Evolutionary conservation across 2,113 vertebrate genomes (phyloP).

Genomic region (Philantomba maxwellii): DNA sequence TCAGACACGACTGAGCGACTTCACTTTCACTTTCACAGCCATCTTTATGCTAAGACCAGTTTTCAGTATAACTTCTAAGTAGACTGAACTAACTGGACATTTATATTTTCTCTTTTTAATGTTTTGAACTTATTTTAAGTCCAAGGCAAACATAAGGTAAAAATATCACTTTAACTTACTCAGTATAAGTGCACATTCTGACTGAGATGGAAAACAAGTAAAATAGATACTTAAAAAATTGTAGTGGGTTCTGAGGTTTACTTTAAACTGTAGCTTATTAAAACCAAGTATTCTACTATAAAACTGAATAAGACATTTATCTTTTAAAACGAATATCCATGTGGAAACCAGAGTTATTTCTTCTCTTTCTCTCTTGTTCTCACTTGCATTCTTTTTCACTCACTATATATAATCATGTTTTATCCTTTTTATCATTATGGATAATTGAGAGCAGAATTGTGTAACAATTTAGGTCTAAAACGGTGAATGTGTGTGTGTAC

Average conservation of each 20-base stretch:
- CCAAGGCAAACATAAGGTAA: slow-evolving; percentile 8
- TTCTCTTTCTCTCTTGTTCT: neutral
- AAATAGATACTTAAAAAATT: slow-evolving; percentile 46
- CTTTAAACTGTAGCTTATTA: slow-evolving; percentile 29
- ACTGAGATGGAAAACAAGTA: slow-evolving; percentile 18
- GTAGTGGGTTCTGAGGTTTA: slow-evolving; percentile 32
- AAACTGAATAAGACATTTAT: neutral
- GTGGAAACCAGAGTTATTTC: neutral
- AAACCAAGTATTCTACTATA: slow-evolving; percentile 22
- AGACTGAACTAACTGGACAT: slow-evolving; percentile 19
- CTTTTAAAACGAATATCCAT: slow-evolving; percentile 12
- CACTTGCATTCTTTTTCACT: neutral
- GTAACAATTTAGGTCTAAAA: neutral
- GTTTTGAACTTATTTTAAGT: slow-evolving; percentile 17
- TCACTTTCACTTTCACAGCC: neutral
- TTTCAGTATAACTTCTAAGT: slow-evolving; percentile 22
- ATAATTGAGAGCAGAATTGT: neutral
- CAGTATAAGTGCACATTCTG: slow-evolving; percentile 10
- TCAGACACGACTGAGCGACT: too few species aligned
- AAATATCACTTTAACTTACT: slow-evolving; percentile 39
- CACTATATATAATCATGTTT: neutral
- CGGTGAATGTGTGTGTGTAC: neutral
- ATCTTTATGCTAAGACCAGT: neutral
- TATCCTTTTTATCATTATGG: neutral
- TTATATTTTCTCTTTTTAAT: slow-evolving; percentile 25